Evolutionary conservation across 2,797 vertebrate species (phyloP), one percentile per base, ranked within the genome.

Genomic region (Danionella dracula): DNA sequence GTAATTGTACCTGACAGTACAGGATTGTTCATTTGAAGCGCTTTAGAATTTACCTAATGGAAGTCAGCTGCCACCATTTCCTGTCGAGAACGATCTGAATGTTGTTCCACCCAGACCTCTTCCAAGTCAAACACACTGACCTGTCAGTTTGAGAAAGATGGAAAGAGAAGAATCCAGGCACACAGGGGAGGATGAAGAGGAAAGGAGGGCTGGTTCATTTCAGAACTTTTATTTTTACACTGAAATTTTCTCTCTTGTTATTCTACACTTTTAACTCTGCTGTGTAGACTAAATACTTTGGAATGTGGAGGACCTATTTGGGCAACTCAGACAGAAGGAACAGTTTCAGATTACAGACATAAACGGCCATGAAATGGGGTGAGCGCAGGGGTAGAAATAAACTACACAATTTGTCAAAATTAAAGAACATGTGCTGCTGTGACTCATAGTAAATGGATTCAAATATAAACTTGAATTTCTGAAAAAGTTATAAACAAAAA

Each of bases 61-160:
- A 79, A 77, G 69, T 84, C 84, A 85, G 80, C 79, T 90, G 83
- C 75, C 62, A 23, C 40, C 17, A 68, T 73, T 86, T 86, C 81
- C 83, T 84, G 80, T 77, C 19, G 68, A 66, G 77, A 72, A 72
- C 48, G 64, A 37, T 12, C 23, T 62, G 72, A 79, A 76, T 74
- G 73, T 77, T 76, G 66, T 73, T 83, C 73, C 76, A 74, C 75
- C 75, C 78, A 76, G 77, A 82, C 38, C 38, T 49, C 71, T 70
- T 75, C 76, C 85, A 86, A 85, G 50, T 74, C 37, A 83, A 85
- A 82, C 76, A 79, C 75, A 72, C 82, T 68, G 68, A 78, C 51
- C 53, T 79, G 84, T 79, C 54, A 71, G 71, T 79, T 74, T 73
- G 69, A 53, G 68, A 68, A 54, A 60, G 48, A 58, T 68, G 65